Evolutionary conservation across 2,113 vertebrate genomes (phyloP).

Genomic region (Amphiprion percula): DNA sequence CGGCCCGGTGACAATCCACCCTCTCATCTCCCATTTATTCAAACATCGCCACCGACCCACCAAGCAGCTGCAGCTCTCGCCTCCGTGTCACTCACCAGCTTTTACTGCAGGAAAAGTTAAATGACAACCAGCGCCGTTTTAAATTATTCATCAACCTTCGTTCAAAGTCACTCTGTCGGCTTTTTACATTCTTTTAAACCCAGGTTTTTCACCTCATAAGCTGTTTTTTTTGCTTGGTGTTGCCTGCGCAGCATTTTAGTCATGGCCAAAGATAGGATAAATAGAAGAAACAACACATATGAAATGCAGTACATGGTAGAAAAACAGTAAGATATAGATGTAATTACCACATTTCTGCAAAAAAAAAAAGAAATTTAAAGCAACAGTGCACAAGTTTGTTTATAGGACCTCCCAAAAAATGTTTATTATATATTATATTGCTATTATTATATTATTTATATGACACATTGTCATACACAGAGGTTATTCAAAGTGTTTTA

Average conservation of each 20-base stretch:
- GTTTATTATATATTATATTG: too few species aligned
- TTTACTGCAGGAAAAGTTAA: slow-evolving; percentile 27
- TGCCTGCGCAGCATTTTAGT: background rate
- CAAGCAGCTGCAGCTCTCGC: slow-evolving; percentile 61
- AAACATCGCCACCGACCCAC: slow-evolving; percentile 23
- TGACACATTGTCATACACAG: too few species aligned
- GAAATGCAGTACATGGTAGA: too few species aligned
- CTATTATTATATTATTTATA: too few species aligned
- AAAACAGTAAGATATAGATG: too few species aligned
- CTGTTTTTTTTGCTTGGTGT: background rate
- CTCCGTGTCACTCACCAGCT: slow-evolving; percentile 40
- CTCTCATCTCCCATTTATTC: slow-evolving; percentile 62
- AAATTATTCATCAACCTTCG: slow-evolving; percentile 51
- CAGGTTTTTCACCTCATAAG: background rate
- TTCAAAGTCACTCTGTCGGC: background rate
- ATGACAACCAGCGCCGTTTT: slow-evolving; percentile 26
- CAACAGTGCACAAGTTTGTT: too few species aligned
- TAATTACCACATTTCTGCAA: too few species aligned
- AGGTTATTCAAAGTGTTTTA: too few species aligned
- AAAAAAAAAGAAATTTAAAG: too few species aligned
- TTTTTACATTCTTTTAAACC: background rate
- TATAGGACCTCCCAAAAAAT: too few species aligned
- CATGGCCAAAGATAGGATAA: too few species aligned
- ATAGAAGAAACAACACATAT: too few species aligned
- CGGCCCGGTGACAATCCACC: slow-evolving; percentile 27